Evolutionary conservation across 2,888 invertebrate species (phyloP), one percentile per base, ranked within the genome.

Genomic region (Buathra laborator): DNA sequence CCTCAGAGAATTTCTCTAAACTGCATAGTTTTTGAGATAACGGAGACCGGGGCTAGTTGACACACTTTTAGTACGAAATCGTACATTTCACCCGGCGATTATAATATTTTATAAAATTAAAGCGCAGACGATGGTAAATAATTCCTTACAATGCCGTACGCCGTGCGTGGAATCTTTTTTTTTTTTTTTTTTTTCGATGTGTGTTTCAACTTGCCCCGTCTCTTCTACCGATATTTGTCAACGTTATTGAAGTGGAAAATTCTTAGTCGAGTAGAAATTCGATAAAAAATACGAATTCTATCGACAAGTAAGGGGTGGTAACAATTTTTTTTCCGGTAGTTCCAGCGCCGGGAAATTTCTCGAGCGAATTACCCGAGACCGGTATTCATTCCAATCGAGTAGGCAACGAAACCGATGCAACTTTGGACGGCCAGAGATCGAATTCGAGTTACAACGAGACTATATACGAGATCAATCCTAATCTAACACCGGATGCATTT

Each of bases 401-500:
- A 66, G 77, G 82, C 75, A 89, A 89, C 74, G 86, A 86, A 62
- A 87, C 89, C 24, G 86, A 88, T 84, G 48, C 51, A 83, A 88
- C 48, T 86, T 64, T 66, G n/a, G 89, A 79, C 74, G 32, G 14
- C 10, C 74, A 70, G 37, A 67, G 48, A 85, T 53, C 66, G 51
- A 89, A 71, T 83, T 62, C 80, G 81, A 88, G 72, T 43, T 86
- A 77, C 48, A 93, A 93, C 87, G 91, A 90, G 62, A 93, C 92
- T 5, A 81, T 89, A 29, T 90, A 89, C 77, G 90, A 92, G 74
- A 82, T 87, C 5, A 90, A 90, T 64, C 86, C 89, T 1, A 90
- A 83, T 53, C 87, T 96, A 0, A 94, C 96, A 1, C 94, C 93
- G 92, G 96, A 93, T 91, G 96, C 93, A 89, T 96, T 92, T 94